Evolutionary conservation across 1,140 invertebrate genomes (phyloP).

Genomic region (Nebria ingens): DNA sequence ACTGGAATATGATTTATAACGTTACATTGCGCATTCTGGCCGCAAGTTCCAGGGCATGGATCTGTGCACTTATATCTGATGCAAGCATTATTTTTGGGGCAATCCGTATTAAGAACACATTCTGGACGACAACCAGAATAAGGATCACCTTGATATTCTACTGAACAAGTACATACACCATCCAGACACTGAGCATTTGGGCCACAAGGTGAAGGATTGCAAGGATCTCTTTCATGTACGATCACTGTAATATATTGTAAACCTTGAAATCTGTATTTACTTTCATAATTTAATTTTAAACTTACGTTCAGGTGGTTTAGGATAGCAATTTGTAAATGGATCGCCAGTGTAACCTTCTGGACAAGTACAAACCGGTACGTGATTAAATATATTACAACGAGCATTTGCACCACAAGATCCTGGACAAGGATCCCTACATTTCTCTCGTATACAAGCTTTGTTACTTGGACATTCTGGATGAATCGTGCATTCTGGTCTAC

Average conservation of each 20-base stretch:
- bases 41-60: slow-evolving; percentile 57
- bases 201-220: slow-evolving; percentile 57
- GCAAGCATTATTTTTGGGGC: slow-evolving; percentile 53
- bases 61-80: slow-evolving; percentile 54
- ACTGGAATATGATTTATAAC: slow-evolving; percentile 58
- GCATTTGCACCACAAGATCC: slow-evolving; percentile 57
- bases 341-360: slow-evolving; percentile 54
- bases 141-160: slow-evolving; percentile 57
- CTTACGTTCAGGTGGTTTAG: slow-evolving; percentile 40
- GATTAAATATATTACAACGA: slow-evolving; percentile 55
- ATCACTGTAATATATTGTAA: no score
- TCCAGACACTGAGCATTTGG: slow-evolving; percentile 46
- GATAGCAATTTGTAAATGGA: slow-evolving; percentile 50
- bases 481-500: slow-evolving; percentile 57
- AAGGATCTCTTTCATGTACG: slow-evolving; percentile 39
- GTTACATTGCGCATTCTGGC: slow-evolving; percentile 51
- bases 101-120: slow-evolving; percentile 56
- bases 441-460: slow-evolving; percentile 54
- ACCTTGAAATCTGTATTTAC: slow-evolving; percentile 11
- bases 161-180: slow-evolving; percentile 48
- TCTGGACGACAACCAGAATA: slow-evolving; percentile 54
- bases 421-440: slow-evolving; percentile 59
- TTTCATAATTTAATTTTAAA: slow-evolving; percentile 14
- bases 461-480: slow-evolving; percentile 56
- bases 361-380: slow-evolving; percentile 58